phyloP scores from a whole-genome alignment of 2,113 vertebrate genomes.

The Seriola rivoliana region DNA sequence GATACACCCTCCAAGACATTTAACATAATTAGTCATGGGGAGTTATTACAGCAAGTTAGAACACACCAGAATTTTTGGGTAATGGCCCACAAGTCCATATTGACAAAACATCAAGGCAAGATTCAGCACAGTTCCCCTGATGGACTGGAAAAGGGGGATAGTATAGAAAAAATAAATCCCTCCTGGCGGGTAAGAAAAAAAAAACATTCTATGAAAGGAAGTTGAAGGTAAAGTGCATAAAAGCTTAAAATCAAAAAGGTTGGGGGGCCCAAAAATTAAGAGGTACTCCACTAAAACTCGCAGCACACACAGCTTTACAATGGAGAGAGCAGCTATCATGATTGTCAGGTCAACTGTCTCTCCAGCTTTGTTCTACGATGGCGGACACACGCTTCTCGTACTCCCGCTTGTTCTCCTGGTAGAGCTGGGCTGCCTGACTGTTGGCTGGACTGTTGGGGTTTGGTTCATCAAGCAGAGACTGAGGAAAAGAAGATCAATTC shows the following conservation, averaged over 20 bases:
- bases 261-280: slow-evolving; percentile 74
- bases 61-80: slow-evolving; percentile 56
- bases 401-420: slow-evolving; percentile 99
- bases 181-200: slow-evolving; percentile 37
- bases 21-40: slow-evolving; percentile 47
- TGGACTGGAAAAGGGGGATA: slow-evolving; percentile 45
- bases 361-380: slow-evolving; percentile 99
- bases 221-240: slow-evolving; percentile 86
- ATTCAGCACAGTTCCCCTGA: slow-evolving; percentile 68
- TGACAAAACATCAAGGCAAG: slow-evolving; percentile 70
- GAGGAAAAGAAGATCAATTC: slow-evolving; percentile 6
- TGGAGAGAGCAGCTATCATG: slow-evolving; percentile 41
- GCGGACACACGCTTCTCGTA: slow-evolving; percentile 98
- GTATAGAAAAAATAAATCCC: slow-evolving; percentile 60
- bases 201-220: slow-evolving; percentile 57
- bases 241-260: slow-evolving; percentile 81
- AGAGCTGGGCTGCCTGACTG: slow-evolving; percentile 98
- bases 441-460: slow-evolving; percentile 99
- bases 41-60: slow-evolving; percentile 60
- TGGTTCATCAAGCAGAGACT: slow-evolving; percentile 98
- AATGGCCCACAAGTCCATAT: slow-evolving; percentile 62
- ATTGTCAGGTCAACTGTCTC: slow-evolving; percentile 93
- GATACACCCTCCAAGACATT: slow-evolving; percentile 51
- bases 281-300: slow-evolving; percentile 73
- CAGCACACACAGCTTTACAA: slow-evolving; percentile 71